A percentile compares a stretch with the other conserved stretches of the same genome.
These are phyloP conservation scores for Xiphias gladius DNA, from an alignment of 2,113 vertebrate species.

Conservation along the genomic window DNA sequence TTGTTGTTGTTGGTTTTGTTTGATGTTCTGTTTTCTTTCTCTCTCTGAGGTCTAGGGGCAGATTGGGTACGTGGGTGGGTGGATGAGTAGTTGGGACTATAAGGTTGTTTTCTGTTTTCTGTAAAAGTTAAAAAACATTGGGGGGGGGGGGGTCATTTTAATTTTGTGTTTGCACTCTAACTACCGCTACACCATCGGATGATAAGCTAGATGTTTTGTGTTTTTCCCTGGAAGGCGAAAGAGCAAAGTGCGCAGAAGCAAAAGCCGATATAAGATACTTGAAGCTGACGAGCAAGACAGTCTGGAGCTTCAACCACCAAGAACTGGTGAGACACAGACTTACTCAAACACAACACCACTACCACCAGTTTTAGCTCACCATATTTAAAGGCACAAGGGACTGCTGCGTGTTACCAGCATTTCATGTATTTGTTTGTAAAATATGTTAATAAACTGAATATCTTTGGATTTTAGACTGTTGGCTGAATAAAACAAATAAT, in stretches of 20 bases:
- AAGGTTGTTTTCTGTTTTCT: no score
- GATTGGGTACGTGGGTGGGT: no score
- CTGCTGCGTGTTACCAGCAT: not conserved
- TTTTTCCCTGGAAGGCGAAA: slow-evolving; percentile 84
- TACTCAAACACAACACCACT: not conserved
- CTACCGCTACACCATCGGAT: not conserved
- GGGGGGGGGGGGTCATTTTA: not conserved
- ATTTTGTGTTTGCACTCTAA: not conserved
- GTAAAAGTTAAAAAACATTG: not conserved
- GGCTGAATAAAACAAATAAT: no score
- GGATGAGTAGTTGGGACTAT: no score
- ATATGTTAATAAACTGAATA: no score
- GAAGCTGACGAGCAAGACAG: slow-evolving; percentile 94
- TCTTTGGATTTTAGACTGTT: no score
- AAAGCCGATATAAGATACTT: slow-evolving; percentile 97
- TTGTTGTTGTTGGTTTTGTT: no score
- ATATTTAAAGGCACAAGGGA: not conserved
- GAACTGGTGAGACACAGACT: slow-evolving; percentile 85
- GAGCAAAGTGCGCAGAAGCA: slow-evolving; percentile 91
- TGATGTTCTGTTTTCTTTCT: no score
- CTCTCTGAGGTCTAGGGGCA: no score
- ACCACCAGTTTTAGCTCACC: not conserved
- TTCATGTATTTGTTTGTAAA: no score
- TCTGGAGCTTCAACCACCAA: slow-evolving; percentile 90
- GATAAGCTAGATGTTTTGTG: not conserved